phyloP scores from a whole-genome alignment of 2,888 invertebrate species.

The Shargacucullia verbasci region DNA sequence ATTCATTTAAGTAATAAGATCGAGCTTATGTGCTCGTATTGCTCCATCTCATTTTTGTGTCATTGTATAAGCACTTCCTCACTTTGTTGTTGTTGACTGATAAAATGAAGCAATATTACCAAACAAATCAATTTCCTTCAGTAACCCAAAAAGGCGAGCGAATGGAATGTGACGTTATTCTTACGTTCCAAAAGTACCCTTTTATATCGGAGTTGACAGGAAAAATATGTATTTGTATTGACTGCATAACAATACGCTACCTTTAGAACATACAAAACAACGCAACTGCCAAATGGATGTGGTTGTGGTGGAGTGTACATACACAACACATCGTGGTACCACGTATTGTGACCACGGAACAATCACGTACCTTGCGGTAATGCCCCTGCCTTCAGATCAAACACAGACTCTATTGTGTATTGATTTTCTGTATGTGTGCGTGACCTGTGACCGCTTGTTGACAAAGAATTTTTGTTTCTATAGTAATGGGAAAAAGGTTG shows the following conservation, averaged over 20 bases:
- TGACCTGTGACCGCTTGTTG: constrained; percentile 1
- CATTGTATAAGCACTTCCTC: too few species aligned
- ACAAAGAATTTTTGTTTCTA: constrained; percentile 21
- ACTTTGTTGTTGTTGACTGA: too few species aligned
- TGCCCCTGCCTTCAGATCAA: constrained; percentile 26
- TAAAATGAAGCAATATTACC: background rate
- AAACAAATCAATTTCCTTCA: constrained; percentile 19
- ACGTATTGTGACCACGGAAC: constrained; percentile 28
- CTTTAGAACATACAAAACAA: constrained; percentile 40
- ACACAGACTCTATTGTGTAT: constrained; percentile 35
- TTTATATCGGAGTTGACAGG: constrained; percentile 32
- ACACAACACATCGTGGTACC: constrained; percentile 14
- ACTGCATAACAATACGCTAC: constrained; percentile 45
- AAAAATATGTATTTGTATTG: constrained; percentile 34
- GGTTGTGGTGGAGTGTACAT: constrained; percentile 26
- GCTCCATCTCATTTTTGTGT: background rate
- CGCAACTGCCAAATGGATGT: constrained; percentile 44
- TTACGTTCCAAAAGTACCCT: constrained; percentile 22
- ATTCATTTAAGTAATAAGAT: too few species aligned
- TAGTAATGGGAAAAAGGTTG: constrained; percentile 7
- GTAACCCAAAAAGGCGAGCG: constrained; percentile 6
- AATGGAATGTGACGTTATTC: constrained; percentile 11
- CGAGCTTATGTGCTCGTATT: too few species aligned
- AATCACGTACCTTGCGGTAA: constrained; percentile 49
- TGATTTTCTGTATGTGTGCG: constrained; percentile 29